Conservation (phyloP, 2,113 vertebrate genomes). For the Corapipo altera region DNA sequence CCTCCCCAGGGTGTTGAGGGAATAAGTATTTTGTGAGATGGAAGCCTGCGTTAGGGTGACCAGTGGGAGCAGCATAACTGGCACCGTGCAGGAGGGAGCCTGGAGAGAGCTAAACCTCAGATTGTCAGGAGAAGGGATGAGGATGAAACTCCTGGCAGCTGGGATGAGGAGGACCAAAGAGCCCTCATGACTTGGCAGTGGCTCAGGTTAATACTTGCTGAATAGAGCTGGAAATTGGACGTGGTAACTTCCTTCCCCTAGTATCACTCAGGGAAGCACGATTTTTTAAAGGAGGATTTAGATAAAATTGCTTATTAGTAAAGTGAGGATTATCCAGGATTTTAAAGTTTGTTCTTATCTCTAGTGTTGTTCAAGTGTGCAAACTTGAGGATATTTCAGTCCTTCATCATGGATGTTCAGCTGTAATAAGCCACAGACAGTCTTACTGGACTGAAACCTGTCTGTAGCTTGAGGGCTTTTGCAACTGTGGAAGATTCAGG, state of each 20-base stretch:
- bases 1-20: background rate
- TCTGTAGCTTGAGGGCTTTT: background rate
- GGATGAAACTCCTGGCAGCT: background rate
- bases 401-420: conserved; percentile 15
- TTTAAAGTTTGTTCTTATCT: conserved; percentile 73
- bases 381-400: conserved; percentile 28
- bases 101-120: background rate
- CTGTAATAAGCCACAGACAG: background rate
- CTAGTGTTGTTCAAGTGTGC: conserved; percentile 41
- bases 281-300: conserved; percentile 70
- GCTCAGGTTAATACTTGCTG: background rate
- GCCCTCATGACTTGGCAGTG: background rate
- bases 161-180: conserved; percentile 9
- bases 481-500: background rate
- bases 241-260: conserved; percentile 22
- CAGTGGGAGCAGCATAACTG: background rate
- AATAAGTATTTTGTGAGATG: background rate
- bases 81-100: background rate
- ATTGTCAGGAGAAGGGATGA: background rate
- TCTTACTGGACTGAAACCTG: background rate
- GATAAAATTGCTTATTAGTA: conserved; percentile 73
- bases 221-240: conserved; percentile 44
- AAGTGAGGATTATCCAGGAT: conserved; percentile 73
- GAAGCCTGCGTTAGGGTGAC: rapidly evolving
- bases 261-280: conserved; percentile 30